Base-by-base conservation (phyloP, 2,113 vertebrate genomes). In the Cottus gobio region DNA sequence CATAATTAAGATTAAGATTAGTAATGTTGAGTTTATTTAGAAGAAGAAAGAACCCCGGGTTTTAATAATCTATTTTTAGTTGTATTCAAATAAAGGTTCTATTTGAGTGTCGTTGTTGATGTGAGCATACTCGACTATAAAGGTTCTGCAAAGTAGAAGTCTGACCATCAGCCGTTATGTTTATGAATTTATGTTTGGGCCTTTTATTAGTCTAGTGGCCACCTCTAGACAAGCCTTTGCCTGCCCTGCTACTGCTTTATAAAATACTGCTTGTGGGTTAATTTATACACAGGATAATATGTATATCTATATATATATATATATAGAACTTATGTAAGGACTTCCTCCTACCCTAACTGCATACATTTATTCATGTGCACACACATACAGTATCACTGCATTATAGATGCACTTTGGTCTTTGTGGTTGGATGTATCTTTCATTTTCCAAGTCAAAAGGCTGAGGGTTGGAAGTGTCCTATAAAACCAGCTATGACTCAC, bases 401-500 rank as follows among this genome's bases (percentile, higher is more conserved):
- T 71, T 64, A 37, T 22, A 30, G 28, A 78, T 34, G 13, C 9
- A 36, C 16, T 57, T 50, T 71, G 42, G 31, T 48, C 62, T 50
- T 65, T 26, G 24, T 48, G 34, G 46, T 62, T 56, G 77, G 36
- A 12, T 37, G 72, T 75, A 20, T 78, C 26, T 67, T 58, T 71
- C 67, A 73, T 79, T 81, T 26, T 50, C 10, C 60, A 50, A 58
- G 28, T 71, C 60, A 75, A 87, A 75, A 70, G 52, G 36, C 62
- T 46, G 34, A 63, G 42, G 28, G 31, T 57, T 60, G 37, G 66
- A 76, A 75, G 72, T 72, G 82, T 80, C 69, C 76, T 80, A 37
- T 65, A 64, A 83, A 37, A 89, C 36, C 77, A 85, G 76, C 26
- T 22, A 61, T 83, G 86, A 88, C 31, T 90, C 84, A 86, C 73